Evolutionary conservation across 2,113 vertebrate species (phyloP), one percentile per base, ranked within the genome.

Genomic region (Donacobius atricapilla): DNA sequence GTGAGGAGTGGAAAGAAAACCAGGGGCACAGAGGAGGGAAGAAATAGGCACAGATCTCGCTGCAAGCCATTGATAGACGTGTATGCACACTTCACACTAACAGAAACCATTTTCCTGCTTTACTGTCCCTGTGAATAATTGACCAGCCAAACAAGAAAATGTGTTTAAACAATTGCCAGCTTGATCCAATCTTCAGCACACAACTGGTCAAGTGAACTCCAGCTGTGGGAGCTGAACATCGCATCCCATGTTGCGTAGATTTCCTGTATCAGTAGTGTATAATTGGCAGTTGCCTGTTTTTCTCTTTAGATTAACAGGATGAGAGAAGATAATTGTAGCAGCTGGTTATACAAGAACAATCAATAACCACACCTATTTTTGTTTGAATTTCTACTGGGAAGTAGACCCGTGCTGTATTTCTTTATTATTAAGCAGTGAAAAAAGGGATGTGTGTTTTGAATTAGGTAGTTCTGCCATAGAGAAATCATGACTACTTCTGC

Each of bases 51-150:
- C 63, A 90, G 39, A 40, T 83, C 51, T 77, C 12, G 0, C 82
- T 93, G 54, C 24, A 88, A 87, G 61, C 72, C 39, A 18, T 3
- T 81, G 72, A 51, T n/a, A 66, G 39, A 63, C 47, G 28, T 27
- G 40, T n/a, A 60, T 68, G 42, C 47, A 44, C 13, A 28, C 40
- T 89, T 91, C 54, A 69, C 76, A 45, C 72, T 65, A 66, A 64
- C 28, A 72, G 37, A 76, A 79, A 58, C 35, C 27, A 35, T 66
- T 92, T 68, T 82, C 14, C 44, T 87, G 44, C 56, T 89, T 58
- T 14, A 3, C 31, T 78, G 30, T 83, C 72, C 64, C 77, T 93
- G 71, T 79, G 78, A 91, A 69, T 93, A 92, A 87, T 63, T 87
- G 77, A 80, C 53, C 70, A 66, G 35, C 72, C 69, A 65, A 92